These are phyloP conservation scores for Helicolenus hilgendorfi DNA, from an alignment of 2,797 vertebrate species.

Conservation along the genomic window DNA sequence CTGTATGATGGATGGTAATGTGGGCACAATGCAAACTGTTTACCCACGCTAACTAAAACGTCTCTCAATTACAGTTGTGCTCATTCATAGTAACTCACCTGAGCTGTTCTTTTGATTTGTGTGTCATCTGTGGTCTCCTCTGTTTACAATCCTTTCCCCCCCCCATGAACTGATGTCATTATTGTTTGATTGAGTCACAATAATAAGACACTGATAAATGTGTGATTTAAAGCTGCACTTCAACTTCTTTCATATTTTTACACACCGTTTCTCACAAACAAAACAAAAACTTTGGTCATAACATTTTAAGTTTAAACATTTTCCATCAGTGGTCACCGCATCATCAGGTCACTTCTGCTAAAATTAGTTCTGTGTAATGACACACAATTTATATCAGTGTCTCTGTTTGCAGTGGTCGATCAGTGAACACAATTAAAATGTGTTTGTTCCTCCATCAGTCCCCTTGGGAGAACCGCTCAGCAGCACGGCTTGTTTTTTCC, in stretches of 20 bases:
- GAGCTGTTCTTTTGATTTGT: conserved; percentile 66
- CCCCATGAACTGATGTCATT: conserved; percentile 63
- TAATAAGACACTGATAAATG: neutral
- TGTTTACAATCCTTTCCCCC: conserved; percentile 52
- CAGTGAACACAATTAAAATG: conserved; percentile 86
- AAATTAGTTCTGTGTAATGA: neutral
- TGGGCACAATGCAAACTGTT: conserved; percentile 32
- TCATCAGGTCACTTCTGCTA: conserved; percentile 3
- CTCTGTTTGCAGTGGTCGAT: conserved; percentile 43
- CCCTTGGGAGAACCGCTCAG: conserved; percentile 67
- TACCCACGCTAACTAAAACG: conserved; percentile 23
- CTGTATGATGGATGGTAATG: neutral
- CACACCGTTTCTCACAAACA: neutral
- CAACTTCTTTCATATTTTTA: neutral
- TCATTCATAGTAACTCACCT: conserved; percentile 46
- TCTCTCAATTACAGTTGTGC: conserved; percentile 37
- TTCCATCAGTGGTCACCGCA: neutral
- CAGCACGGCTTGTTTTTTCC: conserved; percentile 84
- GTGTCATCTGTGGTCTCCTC: conserved; percentile 48
- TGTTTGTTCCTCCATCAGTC: conserved; percentile 88
- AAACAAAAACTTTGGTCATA: neutral
- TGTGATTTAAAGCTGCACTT: conserved; percentile 4
- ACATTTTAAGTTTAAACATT: neutral
- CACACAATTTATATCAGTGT: conserved; percentile 12
- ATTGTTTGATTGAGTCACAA: conserved; percentile 50